These are phyloP conservation scores for Anastrepha ludens DNA, from an alignment of 1,140 invertebrate genomes.

Conservation along the genomic window DNA sequence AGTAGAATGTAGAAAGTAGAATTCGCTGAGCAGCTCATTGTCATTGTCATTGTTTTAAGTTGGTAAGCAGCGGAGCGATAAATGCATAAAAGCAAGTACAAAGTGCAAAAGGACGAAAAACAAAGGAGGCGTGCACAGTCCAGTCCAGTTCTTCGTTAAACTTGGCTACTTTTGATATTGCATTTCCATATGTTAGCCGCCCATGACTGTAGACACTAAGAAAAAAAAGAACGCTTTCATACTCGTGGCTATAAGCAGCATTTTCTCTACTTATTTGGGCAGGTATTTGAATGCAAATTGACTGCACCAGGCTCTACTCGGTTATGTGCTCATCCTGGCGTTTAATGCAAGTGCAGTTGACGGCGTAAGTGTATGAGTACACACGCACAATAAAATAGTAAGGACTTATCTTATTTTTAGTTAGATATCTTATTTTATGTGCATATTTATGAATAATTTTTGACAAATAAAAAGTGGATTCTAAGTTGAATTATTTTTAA, in stretches of 20 bases:
- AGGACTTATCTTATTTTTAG: too few species aligned
- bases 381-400: too few species aligned
- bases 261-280: constrained; percentile 2
- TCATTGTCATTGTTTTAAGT: constrained; percentile 29
- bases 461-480: too few species aligned
- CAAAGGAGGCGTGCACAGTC: not conserved
- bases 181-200: not conserved
- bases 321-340: not conserved
- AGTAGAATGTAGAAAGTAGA: not conserved
- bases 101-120: not conserved
- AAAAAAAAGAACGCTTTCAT: not conserved
- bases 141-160: too few species aligned
- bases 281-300: constrained; percentile 32
- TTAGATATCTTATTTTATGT: too few species aligned
- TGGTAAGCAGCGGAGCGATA: constrained; percentile 19
- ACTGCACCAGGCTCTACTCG: not conserved
- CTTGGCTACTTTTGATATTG: too few species aligned
- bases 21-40: constrained; percentile 21
- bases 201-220: not conserved
- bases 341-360: not conserved
- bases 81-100: not conserved
- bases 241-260: not conserved
- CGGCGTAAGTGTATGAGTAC: too few species aligned
- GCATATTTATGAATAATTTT: too few species aligned
- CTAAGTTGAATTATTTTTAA: too few species aligned